Evolutionary conservation across 2,888 invertebrate species (phyloP), one percentile per base, ranked within the genome.

Genomic region (Hedychridium roseum): DNA sequence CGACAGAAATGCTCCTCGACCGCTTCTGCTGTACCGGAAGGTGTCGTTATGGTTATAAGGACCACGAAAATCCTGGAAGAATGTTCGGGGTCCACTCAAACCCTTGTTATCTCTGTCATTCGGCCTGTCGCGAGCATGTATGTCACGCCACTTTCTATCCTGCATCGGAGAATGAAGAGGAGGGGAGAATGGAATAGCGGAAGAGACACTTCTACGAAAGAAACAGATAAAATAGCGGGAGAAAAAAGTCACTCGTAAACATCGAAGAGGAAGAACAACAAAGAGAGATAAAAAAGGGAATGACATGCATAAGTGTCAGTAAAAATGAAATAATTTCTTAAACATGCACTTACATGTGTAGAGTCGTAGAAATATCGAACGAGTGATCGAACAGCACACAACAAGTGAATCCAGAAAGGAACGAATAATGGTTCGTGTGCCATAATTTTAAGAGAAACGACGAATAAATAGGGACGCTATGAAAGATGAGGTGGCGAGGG

Each of bases 51-150:
- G 60, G 60, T 66, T 70, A 67, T 73, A 74, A 73, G 68, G 72
- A 74, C 54, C 48, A 31, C 42, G 64, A 55, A 53, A 63, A 57
- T 44, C 50, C 57, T 47, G 43, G 59, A 57, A 58, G 55, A 63
- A 60, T 70, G 59, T 69, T 61, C 67, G 45, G 62, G n/a, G 55
- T 51, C 57, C 64, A 57, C 60, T 54, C 51, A 50, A 57, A 43
- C 60, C 55, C 73, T 74, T 68, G 74, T 74, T 74, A 74, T 73
- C 71, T 70, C 61, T 59, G 55, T 63, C 58, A 59, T 56, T 55
- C 43, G 46, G 42, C 30, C 39, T 39, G 45, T 58, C 50, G 41
- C 45, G 55, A 54, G 40, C 6, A 20, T 34, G 12, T 39, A 5
- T 20, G 26, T 26, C 26, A 5, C 23, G 1, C n/a, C 14, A 2